phyloP scores from a whole-genome alignment of 2,113 vertebrate genomes.

The Peromyscus californicus region DNA sequence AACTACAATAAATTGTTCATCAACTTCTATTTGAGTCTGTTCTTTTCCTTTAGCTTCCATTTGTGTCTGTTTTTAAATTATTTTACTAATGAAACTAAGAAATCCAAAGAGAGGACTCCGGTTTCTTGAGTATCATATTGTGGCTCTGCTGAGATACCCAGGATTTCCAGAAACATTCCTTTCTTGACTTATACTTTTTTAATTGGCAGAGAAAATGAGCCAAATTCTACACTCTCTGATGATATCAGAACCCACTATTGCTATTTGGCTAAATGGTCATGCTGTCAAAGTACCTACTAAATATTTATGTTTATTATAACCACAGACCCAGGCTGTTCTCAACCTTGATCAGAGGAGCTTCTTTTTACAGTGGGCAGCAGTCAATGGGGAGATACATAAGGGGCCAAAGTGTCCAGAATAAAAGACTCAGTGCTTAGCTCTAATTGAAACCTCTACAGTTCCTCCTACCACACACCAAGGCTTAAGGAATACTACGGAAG shows the following conservation, averaged over 20 bases:
- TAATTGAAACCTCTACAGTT: neutral
- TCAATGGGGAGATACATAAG: neutral
- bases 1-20: neutral
- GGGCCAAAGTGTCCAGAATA: neutral
- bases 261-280: neutral
- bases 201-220: neutral
- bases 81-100: neutral
- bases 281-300: neutral
- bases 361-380: neutral
- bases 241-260: neutral
- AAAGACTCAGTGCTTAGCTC: neutral
- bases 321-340: neutral
- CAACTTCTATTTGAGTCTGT: neutral
- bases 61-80: neutral
- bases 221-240: neutral
- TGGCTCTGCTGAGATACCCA: neutral
- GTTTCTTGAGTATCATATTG: neutral
- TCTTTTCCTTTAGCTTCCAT: neutral
- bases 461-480: neutral
- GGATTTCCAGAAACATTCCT: neutral
- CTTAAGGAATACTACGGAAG: neutral
- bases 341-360: neutral
- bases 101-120: neutral
- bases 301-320: neutral
- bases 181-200: neutral